These are phyloP conservation scores for Limonius californicus DNA, from an alignment of 1,140 invertebrate species.

Conservation along the genomic window DNA sequence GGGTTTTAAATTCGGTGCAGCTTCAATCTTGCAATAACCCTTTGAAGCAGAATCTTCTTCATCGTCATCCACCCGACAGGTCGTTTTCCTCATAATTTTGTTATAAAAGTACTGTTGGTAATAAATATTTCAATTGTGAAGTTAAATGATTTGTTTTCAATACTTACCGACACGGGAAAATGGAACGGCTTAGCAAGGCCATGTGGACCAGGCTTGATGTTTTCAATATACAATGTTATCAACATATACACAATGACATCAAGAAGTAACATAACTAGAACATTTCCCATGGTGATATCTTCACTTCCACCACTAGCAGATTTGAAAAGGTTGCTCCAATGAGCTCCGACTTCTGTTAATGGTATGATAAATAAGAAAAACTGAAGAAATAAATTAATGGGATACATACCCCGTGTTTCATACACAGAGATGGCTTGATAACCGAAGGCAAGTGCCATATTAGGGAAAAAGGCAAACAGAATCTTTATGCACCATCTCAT, in stretches of 20 bases:
- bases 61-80: neutral
- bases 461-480: conserved; percentile 37
- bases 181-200: conserved; percentile 39
- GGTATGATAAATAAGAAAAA: neutral
- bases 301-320: conserved; percentile 26
- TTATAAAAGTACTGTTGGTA: neutral
- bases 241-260: conserved; percentile 36
- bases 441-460: conserved; percentile 38
- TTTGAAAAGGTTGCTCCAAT: conserved; percentile 36
- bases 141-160: too few relatives aligned
- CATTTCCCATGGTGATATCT: conserved; percentile 35
- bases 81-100: neutral
- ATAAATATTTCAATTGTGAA: too few relatives aligned
- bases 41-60: neutral
- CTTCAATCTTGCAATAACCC: neutral
- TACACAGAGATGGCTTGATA: conserved; percentile 39
- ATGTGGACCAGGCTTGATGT: conserved; percentile 39
- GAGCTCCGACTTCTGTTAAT: conserved; percentile 30
- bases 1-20: neutral
- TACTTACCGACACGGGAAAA: conserved; percentile 30
- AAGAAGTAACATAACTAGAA: conserved; percentile 38
- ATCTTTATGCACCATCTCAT: conserved; percentile 16
- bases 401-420: conserved; percentile 37
- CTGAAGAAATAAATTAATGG: neutral
- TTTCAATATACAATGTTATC: conserved; percentile 39